Evolutionary conservation across 2,888 invertebrate species (phyloP).

Genomic region (Drosophila hamatofila): DNA sequence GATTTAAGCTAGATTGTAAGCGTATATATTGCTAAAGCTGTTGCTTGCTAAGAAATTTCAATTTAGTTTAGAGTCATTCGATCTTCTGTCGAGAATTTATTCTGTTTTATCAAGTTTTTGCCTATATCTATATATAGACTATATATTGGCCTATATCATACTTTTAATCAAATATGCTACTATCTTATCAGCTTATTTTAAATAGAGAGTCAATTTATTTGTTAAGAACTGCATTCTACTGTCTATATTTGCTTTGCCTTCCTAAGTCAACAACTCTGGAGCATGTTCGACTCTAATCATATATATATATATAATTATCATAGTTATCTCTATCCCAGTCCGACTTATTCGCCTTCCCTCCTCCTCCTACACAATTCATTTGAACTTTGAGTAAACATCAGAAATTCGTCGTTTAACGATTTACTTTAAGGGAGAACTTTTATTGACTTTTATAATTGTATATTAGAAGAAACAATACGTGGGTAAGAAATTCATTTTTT

Average conservation of each 20-base stretch:
- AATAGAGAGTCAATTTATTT: background rate
- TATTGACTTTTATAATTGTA: constrained; percentile 50
- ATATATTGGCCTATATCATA: background rate
- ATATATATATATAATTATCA: background rate
- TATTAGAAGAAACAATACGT: constrained; percentile 39
- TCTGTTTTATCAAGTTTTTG: background rate
- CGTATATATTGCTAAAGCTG: background rate
- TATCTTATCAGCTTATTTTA: background rate
- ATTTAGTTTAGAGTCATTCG: too few relatives aligned
- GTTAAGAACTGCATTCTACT: background rate
- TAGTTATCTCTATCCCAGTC: too few relatives aligned
- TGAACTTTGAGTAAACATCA: background rate
- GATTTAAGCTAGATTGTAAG: background rate
- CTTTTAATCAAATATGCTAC: background rate
- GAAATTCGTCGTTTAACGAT: background rate
- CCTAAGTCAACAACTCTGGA: too few relatives aligned
- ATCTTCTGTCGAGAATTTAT: background rate
- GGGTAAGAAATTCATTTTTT: constrained; percentile 58
- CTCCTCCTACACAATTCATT: background rate
- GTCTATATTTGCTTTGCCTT: background rate
- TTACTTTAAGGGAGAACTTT: constrained; percentile 51
- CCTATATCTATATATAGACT: background rate
- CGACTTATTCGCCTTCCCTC: too few relatives aligned
- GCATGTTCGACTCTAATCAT: too few relatives aligned
- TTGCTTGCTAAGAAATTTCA: background rate